phyloP scores from a whole-genome alignment of 64 coral and sea anemone genomes.

The Montipora foliosa region DNA sequence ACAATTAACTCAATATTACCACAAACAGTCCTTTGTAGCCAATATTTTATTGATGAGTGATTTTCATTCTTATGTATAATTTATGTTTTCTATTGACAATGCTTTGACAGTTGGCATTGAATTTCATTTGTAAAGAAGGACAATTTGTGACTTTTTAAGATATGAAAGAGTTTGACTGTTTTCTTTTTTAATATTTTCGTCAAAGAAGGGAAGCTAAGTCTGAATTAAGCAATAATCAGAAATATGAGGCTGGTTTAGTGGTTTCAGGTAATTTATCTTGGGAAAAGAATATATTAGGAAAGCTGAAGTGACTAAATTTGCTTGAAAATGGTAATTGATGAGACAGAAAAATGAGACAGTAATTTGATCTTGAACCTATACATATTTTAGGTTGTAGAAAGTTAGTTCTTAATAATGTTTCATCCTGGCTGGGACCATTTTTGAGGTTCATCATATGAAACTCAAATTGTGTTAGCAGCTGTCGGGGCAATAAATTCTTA shows the following conservation, averaged over 20 bases:
- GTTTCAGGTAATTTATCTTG: not conserved
- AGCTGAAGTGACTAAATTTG: not conserved
- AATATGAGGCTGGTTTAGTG: not conserved
- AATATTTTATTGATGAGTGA: conserved; percentile 24
- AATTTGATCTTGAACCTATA: not conserved
- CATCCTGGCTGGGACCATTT: too few species aligned
- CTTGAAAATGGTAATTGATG: not conserved
- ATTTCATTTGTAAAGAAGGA: not conserved
- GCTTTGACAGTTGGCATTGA: not conserved
- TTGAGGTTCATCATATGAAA: too few species aligned
- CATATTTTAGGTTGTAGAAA: too few species aligned
- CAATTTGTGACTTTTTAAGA: not conserved
- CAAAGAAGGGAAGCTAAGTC: conserved; percentile 23
- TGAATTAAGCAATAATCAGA: conserved; percentile 2
- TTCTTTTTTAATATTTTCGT: conserved; percentile 39
- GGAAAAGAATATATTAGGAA: not conserved
- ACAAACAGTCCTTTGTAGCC: not conserved
- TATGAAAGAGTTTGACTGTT: conserved; percentile 33
- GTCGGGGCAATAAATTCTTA: too few species aligned
- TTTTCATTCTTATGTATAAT: conserved; percentile 25
- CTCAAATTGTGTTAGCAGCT: too few species aligned
- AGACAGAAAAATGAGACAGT: not conserved
- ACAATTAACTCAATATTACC: conserved; percentile 4
- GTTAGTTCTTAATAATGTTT: not conserved
- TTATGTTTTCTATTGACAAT: conserved; percentile 1